phyloP scores from a whole-genome alignment of 2,888 invertebrate species.

The Ochropleura plecta region DNA sequence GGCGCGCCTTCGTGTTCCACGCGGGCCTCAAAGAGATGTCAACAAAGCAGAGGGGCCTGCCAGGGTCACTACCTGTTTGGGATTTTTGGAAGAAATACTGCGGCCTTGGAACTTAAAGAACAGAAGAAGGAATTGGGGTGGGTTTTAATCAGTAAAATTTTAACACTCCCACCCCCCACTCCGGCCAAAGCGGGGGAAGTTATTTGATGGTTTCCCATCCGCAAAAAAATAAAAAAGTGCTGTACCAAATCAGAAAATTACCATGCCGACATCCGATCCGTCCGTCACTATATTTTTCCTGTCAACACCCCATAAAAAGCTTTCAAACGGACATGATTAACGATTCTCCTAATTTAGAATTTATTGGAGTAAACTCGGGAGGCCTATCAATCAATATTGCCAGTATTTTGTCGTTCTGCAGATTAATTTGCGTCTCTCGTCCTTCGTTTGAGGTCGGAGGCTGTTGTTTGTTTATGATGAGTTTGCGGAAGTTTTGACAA shows the following conservation, averaged over 20 bases:
- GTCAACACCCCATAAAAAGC: constrained; percentile 66
- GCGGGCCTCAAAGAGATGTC: too few species aligned
- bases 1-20: too few species aligned
- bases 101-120: too few species aligned
- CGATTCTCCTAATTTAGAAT: constrained; percentile 67
- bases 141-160: too few species aligned
- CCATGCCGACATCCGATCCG: constrained; percentile 43
- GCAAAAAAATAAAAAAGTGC: neutral
- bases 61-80: too few species aligned
- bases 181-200: too few species aligned
- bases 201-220: too few species aligned
- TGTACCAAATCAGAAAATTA: constrained; percentile 13
- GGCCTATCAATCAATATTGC: constrained; percentile 55
- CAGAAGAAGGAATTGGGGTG: too few species aligned
- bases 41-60: too few species aligned
- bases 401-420: constrained; percentile 45
- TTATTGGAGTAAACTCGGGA: constrained; percentile 59
- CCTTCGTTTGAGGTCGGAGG: constrained; percentile 2
- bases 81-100: too few species aligned
- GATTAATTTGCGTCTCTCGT: constrained; percentile 46
- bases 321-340: constrained; percentile 69
- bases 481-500: constrained; percentile 8
- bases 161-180: too few species aligned
- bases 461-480: constrained; percentile 15
- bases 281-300: constrained; percentile 55